Percentiles rank a stretch among this genome's conserved stretches.
Conservation (phyloP, 2,888 invertebrate genomes). For the Drosophila subsilvestris region DNA sequence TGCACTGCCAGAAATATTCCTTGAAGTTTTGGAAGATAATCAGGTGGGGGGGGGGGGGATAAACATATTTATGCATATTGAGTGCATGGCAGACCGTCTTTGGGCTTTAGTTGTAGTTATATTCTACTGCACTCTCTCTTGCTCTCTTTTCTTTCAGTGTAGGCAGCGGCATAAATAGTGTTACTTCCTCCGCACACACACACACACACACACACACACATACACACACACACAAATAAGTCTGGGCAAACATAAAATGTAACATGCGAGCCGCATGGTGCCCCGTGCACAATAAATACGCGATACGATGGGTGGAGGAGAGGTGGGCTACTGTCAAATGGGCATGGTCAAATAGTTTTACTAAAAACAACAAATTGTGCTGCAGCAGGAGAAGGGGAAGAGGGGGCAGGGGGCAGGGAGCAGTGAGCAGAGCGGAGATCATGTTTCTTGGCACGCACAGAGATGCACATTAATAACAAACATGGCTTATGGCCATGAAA, state of each 20-base stretch:
- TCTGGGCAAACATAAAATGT: constrained; percentile 65
- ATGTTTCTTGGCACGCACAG: constrained; percentile 42
- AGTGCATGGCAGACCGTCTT: too few relatives aligned
- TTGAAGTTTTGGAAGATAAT: background rate
- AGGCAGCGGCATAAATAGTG: constrained; percentile 60
- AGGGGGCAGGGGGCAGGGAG: too few relatives aligned
- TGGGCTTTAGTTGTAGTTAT: too few relatives aligned
- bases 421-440: constrained; percentile 14
- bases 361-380: constrained; percentile 54
- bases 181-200: constrained; percentile 12
- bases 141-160: constrained; percentile 12
- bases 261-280: constrained; percentile 63
- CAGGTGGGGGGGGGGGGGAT: too few relatives aligned
- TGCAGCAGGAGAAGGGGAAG: background rate
- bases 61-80: too few relatives aligned
- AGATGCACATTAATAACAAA: constrained; percentile 61
- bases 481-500: constrained; percentile 51
- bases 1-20: constrained; percentile 14
- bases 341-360: constrained; percentile 62
- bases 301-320: constrained; percentile 22
- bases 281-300: constrained; percentile 73
- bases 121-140: too few relatives aligned
- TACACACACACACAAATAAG: constrained; percentile 40
- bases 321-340: constrained; percentile 48
- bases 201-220: constrained; percentile 10